Conservation (phyloP, 2,888 invertebrate species). For the Acronicta leporina region DNA sequence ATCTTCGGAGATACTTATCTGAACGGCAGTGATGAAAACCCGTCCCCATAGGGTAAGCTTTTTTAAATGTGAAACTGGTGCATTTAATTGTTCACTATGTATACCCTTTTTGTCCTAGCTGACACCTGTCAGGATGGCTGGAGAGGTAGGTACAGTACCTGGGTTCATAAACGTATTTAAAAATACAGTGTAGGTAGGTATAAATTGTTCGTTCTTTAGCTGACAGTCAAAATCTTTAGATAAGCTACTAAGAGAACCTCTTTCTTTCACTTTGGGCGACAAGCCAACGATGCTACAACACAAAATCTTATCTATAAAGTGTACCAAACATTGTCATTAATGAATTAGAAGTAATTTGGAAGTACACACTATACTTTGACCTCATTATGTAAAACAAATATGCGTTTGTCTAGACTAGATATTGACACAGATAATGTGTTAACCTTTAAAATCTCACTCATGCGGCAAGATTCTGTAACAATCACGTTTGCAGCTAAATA, state of each 20-base stretch:
- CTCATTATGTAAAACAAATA: slow-evolving; percentile 19
- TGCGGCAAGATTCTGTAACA: slow-evolving; percentile 26
- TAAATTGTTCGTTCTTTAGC: too few species aligned
- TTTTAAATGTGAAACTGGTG: too few species aligned
- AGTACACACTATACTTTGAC: slow-evolving; percentile 1
- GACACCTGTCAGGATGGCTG: too few species aligned
- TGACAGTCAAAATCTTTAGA: slow-evolving; percentile 18
- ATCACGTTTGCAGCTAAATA: slow-evolving; percentile 21
- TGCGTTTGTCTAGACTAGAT: slow-evolving; percentile 3
- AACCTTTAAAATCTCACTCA: slow-evolving; percentile 26
- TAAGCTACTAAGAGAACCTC: neutral
- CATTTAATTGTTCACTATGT: too few species aligned
- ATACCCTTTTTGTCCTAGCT: too few species aligned
- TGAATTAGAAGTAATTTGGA: neutral
- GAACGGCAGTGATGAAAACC: too few species aligned
- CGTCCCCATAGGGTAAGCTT: too few species aligned
- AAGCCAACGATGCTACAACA: slow-evolving; percentile 15
- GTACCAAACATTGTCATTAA: too few species aligned
- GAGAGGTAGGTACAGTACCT: too few species aligned
- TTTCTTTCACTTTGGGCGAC: slow-evolving; percentile 3
- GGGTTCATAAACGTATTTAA: too few species aligned
- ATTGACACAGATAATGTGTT: slow-evolving; percentile 5
- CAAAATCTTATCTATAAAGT: slow-evolving; percentile 1
- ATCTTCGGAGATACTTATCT: too few species aligned
- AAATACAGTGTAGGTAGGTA: too few species aligned